phyloP scores from a whole-genome alignment of 30 jellyfish, hydroid and myxozoan genomes.

The Chrysaora quinquecirrha region DNA sequence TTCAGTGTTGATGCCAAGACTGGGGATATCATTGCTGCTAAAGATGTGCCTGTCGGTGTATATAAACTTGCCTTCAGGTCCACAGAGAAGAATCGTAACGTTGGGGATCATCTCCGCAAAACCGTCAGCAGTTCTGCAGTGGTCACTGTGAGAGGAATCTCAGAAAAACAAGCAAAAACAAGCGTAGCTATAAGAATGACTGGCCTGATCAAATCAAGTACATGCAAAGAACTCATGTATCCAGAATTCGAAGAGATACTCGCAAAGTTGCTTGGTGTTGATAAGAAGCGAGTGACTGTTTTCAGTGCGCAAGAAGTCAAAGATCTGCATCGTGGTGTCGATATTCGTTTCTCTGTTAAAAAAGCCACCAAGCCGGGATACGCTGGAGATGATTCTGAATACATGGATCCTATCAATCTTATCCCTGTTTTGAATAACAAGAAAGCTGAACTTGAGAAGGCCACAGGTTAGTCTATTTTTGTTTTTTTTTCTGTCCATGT shows the following conservation, averaged over 20 bases:
- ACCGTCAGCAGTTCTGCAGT: conserved; percentile 75
- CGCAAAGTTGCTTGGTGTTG: conserved; percentile 84
- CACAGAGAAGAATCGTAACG: conserved; percentile 72
- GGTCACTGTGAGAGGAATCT: conserved; percentile 74
- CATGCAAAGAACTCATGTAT: conserved; percentile 82
- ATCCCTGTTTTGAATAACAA: conserved; percentile 71
- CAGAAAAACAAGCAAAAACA: conserved; percentile 88
- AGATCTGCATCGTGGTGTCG: conserved; percentile 92
- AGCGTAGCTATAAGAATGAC: conserved; percentile 91
- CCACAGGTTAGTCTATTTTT: conserved; percentile 71
- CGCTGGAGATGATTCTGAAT: conserved; percentile 82
- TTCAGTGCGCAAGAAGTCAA: conserved; percentile 90
- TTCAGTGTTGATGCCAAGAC: conserved; percentile 65
- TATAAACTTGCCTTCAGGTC: conserved; percentile 78
- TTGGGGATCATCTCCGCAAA: conserved; percentile 55
- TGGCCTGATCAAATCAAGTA: conserved; percentile 72
- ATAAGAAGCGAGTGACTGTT: conserved; percentile 66
- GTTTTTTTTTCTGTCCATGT: neutral
- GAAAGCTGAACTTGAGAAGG: conserved; percentile 77
- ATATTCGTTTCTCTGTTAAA: conserved; percentile 89
- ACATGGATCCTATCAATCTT: conserved; percentile 68
- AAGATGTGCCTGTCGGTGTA: conserved; percentile 71
- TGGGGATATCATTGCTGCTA: conserved; percentile 78
- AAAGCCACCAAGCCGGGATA: conserved; percentile 76
- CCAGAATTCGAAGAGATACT: conserved; percentile 86